Conservation (phyloP, 2,888 invertebrate species). For the Zelleria hepariella region DNA sequence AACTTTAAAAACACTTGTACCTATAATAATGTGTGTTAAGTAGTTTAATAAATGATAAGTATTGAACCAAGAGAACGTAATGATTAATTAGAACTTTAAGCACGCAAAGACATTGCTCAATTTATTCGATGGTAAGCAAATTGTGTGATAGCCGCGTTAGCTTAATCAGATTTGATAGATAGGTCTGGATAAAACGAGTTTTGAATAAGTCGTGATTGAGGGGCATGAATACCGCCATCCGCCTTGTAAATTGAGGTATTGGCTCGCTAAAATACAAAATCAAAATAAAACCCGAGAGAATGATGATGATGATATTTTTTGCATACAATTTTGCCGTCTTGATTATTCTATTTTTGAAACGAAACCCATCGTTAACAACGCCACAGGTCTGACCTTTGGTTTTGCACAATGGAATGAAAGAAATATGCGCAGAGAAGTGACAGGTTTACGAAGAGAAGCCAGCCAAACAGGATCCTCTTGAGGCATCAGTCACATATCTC, state of each 20-base stretch:
- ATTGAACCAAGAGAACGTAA: not conserved
- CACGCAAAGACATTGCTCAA: not conserved
- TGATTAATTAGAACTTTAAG: not conserved
- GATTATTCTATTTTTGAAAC: not conserved
- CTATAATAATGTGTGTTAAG: not conserved
- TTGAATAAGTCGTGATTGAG: constrained; percentile 27
- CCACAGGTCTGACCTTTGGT: not conserved
- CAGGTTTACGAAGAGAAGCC: not conserved
- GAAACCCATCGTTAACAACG: not conserved
- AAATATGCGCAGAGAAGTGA: not conserved
- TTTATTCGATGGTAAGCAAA: not conserved
- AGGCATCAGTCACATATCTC: not conserved
- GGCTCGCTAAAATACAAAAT: not conserved
- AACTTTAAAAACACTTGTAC: not conserved
- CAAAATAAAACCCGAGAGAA: not conserved
- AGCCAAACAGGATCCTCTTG: not conserved
- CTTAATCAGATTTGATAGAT: constrained; percentile 16
- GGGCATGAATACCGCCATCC: constrained; percentile 18
- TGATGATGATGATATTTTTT: not conserved
- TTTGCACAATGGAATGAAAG: not conserved
- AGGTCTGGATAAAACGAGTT: constrained; percentile 22
- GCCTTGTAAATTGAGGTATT: not conserved
- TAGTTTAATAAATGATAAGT: not conserved
- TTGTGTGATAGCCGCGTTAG: constrained; percentile 10
- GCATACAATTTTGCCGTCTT: not conserved